Evolutionary conservation across 2,888 invertebrate genomes (phyloP).

Genomic region (Lycia hirtaria): DNA sequence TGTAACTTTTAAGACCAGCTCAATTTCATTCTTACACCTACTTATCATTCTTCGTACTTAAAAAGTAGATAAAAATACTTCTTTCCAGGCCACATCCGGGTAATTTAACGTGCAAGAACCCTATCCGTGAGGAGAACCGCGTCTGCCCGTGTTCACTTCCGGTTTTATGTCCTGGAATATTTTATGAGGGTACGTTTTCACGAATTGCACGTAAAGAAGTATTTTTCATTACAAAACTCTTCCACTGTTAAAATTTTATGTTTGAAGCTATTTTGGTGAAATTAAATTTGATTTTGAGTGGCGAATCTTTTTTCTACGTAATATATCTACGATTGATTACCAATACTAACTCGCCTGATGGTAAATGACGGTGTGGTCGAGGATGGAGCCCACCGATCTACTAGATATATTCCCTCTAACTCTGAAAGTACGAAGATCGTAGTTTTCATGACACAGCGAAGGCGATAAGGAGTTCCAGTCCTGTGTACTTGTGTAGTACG

Average conservation of each 20-base stretch:
- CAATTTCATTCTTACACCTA: neutral
- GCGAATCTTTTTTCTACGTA: too few species aligned
- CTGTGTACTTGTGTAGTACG: too few species aligned
- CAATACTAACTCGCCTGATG: too few species aligned
- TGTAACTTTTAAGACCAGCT: neutral
- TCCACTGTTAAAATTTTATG: constrained; percentile 23
- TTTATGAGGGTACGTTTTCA: constrained; percentile 75
- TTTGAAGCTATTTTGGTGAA: constrained; percentile 2
- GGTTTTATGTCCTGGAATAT: constrained; percentile 76
- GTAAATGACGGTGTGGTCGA: too few species aligned
- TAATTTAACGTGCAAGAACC: constrained; percentile 24
- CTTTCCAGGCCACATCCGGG: constrained; percentile 23
- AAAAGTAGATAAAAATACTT: constrained; percentile 39
- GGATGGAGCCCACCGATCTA: too few species aligned
- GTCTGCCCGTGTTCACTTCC: constrained; percentile 66
- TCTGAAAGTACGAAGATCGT: too few species aligned
- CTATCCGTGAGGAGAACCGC: constrained; percentile 18
- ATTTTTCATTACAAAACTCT: constrained; percentile 62
- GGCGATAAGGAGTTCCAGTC: too few species aligned
- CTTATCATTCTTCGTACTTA: constrained; percentile 23
- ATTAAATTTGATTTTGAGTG: constrained; percentile 2
- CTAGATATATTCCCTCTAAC: too few species aligned
- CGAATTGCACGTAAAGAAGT: constrained; percentile 72
- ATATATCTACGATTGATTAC: too few species aligned
- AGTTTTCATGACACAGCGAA: too few species aligned